Percentiles rank a stretch among this genome's conserved stretches.
These are phyloP conservation scores for Melinaea menophilus DNA, from an alignment of 2,888 invertebrate species.

Conservation along the genomic window DNA sequence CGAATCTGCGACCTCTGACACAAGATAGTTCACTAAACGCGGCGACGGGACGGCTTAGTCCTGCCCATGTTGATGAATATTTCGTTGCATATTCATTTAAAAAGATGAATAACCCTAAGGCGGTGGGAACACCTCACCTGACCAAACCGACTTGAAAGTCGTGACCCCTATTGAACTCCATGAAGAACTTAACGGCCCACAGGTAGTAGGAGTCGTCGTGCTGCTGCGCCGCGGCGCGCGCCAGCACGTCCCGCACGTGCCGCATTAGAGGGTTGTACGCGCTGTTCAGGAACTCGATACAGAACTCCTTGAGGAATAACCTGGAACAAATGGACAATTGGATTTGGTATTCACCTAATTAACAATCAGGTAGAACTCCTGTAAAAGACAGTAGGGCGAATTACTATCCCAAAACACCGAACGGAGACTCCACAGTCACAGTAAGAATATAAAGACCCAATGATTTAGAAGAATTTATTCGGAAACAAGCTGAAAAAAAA, in stretches of 20 bases:
- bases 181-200: conserved; percentile 96
- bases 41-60: no score
- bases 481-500: no score
- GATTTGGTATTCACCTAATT: background rate
- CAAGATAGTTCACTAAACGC: no score
- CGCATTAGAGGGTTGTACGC: conserved; percentile 96
- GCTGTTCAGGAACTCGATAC: conserved; percentile 93
- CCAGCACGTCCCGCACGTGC: conserved; percentile 87
- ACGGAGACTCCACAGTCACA: no score
- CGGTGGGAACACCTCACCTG: conserved; percentile 78
- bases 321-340: conserved; percentile 53
- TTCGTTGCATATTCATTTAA: background rate
- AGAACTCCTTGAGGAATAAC: conserved; percentile 95
- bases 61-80: no score
- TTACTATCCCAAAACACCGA: no score
- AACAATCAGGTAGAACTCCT: conserved; percentile 7
- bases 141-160: conserved; percentile 92
- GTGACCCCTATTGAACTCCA: conserved; percentile 96
- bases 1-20: no score
- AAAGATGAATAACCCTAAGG: background rate
- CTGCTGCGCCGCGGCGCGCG: conserved; percentile 82
- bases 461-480: no score
- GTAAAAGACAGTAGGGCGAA: no score
- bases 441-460: no score
- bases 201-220: conserved; percentile 96